Evolutionary conservation across 2,888 invertebrate species (phyloP), one percentile per base, ranked within the genome.

Genomic region (Tubulanus polymorphus): DNA sequence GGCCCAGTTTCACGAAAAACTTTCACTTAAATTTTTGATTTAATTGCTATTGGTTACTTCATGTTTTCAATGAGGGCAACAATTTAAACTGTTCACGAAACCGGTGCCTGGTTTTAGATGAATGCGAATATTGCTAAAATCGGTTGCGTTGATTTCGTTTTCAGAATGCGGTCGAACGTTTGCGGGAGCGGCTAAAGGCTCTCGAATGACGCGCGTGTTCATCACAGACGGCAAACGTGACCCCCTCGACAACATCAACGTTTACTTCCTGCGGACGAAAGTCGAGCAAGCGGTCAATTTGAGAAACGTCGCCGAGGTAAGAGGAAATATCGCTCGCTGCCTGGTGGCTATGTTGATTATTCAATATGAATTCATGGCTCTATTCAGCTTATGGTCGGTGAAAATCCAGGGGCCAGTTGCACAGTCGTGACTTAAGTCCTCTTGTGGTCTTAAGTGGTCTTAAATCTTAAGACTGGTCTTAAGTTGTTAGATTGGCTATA

Each of bases 251-350:
- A 88, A 87, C 2, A 82, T 80, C 67, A 87, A 86, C 74, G 81
- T 89, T n/a, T 85, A 86, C 32, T 85, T 87, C 65, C 87, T 88
- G 72, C 85, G 88, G 63, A 82, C 84, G 18, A 84, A 81, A 62
- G 84, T 85, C 57, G 77, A 81, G 15, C 82, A 84, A 62, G 77
- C 79, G 12, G 80, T 90, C 41, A 88, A 87, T 55, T 73, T 79
- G 56, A 86, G 84, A 70, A 87, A 85, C 65, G 82, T 90, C n/a
- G 81, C 83, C 27, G 88, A 88, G 61, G 82, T 72, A 59, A 62
- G 56, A 52, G 1, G 29, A 45, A 12, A 10, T 15, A n/a, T n/a
- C n/a, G n/a, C n/a, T n/a, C n/a, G n/a, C n/a, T n/a, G n/a, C n/a
- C n/a, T n/a, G n/a, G n/a, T n/a, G n/a, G n/a, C n/a, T n/a, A n/a